Evolutionary conservation across 1,140 invertebrate species (phyloP), one percentile per base, ranked within the genome.

Genomic region (Drosophila persimilis): DNA sequence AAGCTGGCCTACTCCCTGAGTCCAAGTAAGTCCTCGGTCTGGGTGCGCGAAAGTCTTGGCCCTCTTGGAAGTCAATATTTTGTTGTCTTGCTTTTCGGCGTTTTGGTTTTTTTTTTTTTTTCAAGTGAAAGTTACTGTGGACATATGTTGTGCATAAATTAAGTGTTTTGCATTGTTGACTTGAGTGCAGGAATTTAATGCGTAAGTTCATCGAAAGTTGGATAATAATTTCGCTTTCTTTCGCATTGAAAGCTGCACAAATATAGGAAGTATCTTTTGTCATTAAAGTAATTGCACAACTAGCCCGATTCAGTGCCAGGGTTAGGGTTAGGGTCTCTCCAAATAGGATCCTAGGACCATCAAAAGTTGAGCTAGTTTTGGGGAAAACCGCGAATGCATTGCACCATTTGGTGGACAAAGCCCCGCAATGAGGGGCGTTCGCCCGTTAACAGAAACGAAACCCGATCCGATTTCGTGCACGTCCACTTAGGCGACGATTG

Each of bases 1-100:
- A 96, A 97, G 91, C 91, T 97, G 45, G 94, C 95, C 11, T 97
- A 97, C 88, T 95, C 96, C 11, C 91, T 97, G 41, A 96, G 93
- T 92, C 96, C 96, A 92, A 94, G 96, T 97, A 94, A 95, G 95
- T 94, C 22, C 13, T 24, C 24, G 22, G 11, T 20, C 31, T 39
- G 35, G 35, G 11, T 51, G 22, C 44, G 50, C 57, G 31, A 57
- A 72, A 59, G 59, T 70, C 39, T 9, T 9, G 31, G 31, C 31
- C 31, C 31, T 20, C 41, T 57, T 8, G 41, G 35, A 17, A 54
- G 29, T 55, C 5, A 26, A 44, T 48, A 61, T 51, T 55, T 60
- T 75, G 50, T 60, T 75, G 64, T 65, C 52, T 53, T 65, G 15
- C 41, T 22, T 70, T 63, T 50, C 43, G 44, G 35, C 35, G 24